Evolutionary conservation across 2,113 vertebrate species (phyloP), one percentile per base, ranked within the genome.

Genomic region (Erythrocercus mccallii): DNA sequence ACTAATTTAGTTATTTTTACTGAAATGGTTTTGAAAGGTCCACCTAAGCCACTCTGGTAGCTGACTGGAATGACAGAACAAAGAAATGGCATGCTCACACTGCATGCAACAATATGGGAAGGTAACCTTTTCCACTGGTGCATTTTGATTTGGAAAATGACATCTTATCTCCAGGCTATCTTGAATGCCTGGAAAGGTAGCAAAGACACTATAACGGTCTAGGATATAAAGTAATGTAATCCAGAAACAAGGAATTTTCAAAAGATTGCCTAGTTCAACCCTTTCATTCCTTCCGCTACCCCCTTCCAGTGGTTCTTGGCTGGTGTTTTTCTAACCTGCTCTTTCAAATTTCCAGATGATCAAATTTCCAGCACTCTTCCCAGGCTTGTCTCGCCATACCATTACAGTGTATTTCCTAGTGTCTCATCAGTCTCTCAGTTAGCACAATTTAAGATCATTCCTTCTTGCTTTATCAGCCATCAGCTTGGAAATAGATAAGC

Each of bases 381-480:
- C 86, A 30, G 33, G 21, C 30, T 86, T 53, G 51, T 68, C 72
- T 83, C 4, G 8, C 56, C 42, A 23, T 54, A 53, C 6, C 15
- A 77, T 83, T 86, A 81, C 56, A 65, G 20, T 31, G 5, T 73
- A 19, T 95, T 90, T 95, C 79, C 58, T 78, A 82, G 12, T 5
- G 8, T 66, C 76, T 95, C 69, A 42, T 84, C 54, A 78, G 35
- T 70, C 68, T 90, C 79, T 69, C 54, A 50, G 35, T 92, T 82
- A 62, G n/a, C 21, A 69, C 21, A 47, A 7, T 86, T 81, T 73
- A 83, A 74, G 72, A 60, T 37, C 47, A 58, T 70, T 93, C 42
- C 42, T 82, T 83, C 90, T 94, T 62, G 47, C 54, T 93, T 86
- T 81, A 88, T 94, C 82, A 88, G 38, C 17, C 47, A 40, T 56